Evolutionary conservation across 2,797 vertebrate genomes (phyloP), one percentile per base, ranked within the genome.

Genomic region (Austrolebias charrua): DNA sequence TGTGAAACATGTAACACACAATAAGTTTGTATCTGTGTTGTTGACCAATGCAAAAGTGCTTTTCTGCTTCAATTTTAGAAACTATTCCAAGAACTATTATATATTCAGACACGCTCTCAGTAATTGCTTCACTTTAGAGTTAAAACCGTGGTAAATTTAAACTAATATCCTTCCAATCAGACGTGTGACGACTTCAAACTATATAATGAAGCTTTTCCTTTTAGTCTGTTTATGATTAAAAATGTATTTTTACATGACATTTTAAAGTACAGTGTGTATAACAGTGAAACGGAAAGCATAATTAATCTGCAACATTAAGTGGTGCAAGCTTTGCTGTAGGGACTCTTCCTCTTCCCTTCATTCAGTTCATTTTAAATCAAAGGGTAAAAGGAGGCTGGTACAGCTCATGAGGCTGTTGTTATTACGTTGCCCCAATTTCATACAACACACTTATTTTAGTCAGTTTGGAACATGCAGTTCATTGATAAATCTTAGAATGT

Each of bases 1-100:
- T 44, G 63, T 55, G 48, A 62, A 58, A 33, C 14, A 53, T 53
- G 63, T 45, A 53, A 49, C 29, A 9, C 31, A 14, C 46, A 51
- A 40, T 53, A 28, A 16, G 45, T 29, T 16, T 69, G 46, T 40
- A 12, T 54, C 49, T 45, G 40, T 33, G 19, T 51, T 13, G 33
- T 20, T 73, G 44, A 60, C 29, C 65, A 16, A 35, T 24, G 24
- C 24, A 24, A 24, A 24, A 24, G 24, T 24, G 24, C 24, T 24
- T 28, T 53, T 47, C 53, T 5, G 16, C 16, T 51, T 51, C 54
- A 14, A 31, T 53, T 42, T 24, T 24, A 2, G 24, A 7, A 35
- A 52, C 16, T 51, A 57, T 40, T 29, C 43, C 33, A 45, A 28
- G 12, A 35, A 42, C 28, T 49, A 43, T 24, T 24, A 24, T 3